Evolutionary conservation across 1,140 invertebrate species (phyloP), one percentile per base, ranked within the genome.

Genomic region (Caenorhabditis remanei): DNA sequence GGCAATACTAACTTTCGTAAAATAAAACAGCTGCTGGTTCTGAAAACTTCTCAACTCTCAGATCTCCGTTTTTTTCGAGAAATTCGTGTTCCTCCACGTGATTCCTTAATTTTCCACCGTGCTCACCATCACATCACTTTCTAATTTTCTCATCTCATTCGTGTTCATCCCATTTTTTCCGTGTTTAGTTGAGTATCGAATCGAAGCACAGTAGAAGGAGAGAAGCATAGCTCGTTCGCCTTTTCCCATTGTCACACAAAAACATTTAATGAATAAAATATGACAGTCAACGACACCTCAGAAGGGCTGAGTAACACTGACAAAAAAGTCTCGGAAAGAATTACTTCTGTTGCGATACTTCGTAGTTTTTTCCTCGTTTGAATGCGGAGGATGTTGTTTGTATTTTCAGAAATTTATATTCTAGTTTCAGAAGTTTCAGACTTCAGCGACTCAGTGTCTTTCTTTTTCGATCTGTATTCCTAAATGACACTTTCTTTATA

Each of bases 181-280:
- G 19, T 40, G 5, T 46, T 71, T 43, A 41, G 21, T 71, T 48
- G 41, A n/a, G 24, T 14, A 14, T 65, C 24, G 32, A 8, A 21
- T 32, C 56, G 61, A 32, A 63, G 21, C 61, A 63, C 61, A 63
- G 32, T 32, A 32, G 32, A 32, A 32, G 32, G 32, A 32, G 32
- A 13, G 11, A 11, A 50, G 46, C 11, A 11, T 14, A 13, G 46
- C 46, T 79, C 46, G 71, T 48, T 50, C 46, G 71, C 71, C 14
- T 50, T 24, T 79, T 46, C 46, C 65, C 65, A 71, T 71, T 50
- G 43, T 50, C 71, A 40, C 71, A 79, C 71, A 79, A 79, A 79
- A 79, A 79, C 71, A 79, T 79, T 79, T 79, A 79, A 79, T 79
- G 71, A 79, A 79, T 79, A 79, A 79, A 50, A 79, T 79, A 79